Evolutionary conservation across 2,797 vertebrate genomes (phyloP), one percentile per base, ranked within the genome.

Genomic region (Argya squamiceps): DNA sequence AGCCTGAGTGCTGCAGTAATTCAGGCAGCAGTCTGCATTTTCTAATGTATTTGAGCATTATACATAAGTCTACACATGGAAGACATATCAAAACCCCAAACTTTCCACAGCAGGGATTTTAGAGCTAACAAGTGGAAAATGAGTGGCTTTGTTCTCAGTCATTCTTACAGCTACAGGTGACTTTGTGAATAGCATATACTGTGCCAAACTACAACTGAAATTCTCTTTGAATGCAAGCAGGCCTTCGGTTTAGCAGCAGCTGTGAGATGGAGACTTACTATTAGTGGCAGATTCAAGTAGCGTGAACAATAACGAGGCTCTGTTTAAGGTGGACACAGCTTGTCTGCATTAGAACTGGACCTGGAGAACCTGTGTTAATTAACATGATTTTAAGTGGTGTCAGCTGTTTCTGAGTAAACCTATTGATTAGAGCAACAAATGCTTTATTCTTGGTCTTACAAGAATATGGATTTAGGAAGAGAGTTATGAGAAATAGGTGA

Each of bases 381-480:
- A 93, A 86, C 34, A 63, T 3, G 0, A 58, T 55, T 50, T 75
- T 55, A 88, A 95, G 77, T n/a, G 58, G 43, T 23, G 53, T 85
- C 89, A 94, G 78, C 84, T 93, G 71, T 50, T 96, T 80, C 64
- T 43, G 49, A 75, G 34, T 65, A 85, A 95, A 85, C 8, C 18
- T 75, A 63, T 37, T 58, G 76, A 91, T 60, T 7, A 71, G 24
- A 77, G 39, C 41, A 81, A 83, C 17, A 84, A 73, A 70, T 13
- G 10, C 26, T 84, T 84, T 69, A 58, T 50, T 92, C 49, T 77
- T 3, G 1, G 46, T 68, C 15, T 75, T 69, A 39, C 15, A 59
- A 75, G 50, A 64, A 71, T 44, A 71, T 2, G 5, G 60, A 58
- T 68, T 80, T 75, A 75, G 29, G 70, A 89, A 58, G 46, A 60